A percentile compares a stretch with the other conserved stretches of the same genome.
These are phyloP conservation scores for Cataglyphis altisquamis DNA, from an alignment of 2,888 invertebrate species.

Conservation along the genomic window DNA sequence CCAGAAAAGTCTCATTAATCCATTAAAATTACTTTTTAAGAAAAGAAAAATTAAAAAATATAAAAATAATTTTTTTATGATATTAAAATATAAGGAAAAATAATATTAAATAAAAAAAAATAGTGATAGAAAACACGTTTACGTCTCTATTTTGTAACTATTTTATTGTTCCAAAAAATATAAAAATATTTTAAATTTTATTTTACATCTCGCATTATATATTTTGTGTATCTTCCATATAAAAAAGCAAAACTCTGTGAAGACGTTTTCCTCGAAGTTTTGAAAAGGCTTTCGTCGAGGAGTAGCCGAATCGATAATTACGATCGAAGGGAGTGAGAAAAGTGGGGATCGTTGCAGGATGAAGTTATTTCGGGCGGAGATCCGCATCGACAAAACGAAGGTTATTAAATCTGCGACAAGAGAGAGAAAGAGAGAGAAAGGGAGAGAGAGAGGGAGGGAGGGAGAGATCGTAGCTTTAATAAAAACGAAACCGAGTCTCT, in stretches of 20 bases:
- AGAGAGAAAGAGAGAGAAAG: not conserved
- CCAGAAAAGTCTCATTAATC: too few species aligned
- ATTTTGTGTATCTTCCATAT: not conserved
- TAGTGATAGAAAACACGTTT: not conserved
- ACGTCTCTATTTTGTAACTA: not conserved
- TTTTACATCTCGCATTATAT: not conserved
- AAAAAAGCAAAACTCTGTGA: not conserved
- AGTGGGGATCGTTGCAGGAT: not conserved
- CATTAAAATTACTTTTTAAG: too few species aligned
- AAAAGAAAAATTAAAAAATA: too few species aligned
- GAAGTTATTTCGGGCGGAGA: slow-evolving; percentile 31
- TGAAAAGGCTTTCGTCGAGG: not conserved
- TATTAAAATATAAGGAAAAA: too few species aligned
- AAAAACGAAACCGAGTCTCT: slow-evolving; percentile 24
- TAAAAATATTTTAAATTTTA: not conserved
- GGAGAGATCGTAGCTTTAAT: slow-evolving; percentile 6
- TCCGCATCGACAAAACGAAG: slow-evolving; percentile 49
- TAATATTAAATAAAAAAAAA: not conserved
- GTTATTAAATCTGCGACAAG: slow-evolving; percentile 34
- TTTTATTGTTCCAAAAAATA: not conserved
- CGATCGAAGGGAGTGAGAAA: slow-evolving; percentile 14
- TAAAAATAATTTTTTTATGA: too few species aligned
- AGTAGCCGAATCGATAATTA: slow-evolving; percentile 30
- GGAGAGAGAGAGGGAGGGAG: not conserved
- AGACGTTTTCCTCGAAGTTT: not conserved